Evolutionary conservation across 1,140 invertebrate species (phyloP).

Genomic region (Polypedilum vanderplanki): DNA sequence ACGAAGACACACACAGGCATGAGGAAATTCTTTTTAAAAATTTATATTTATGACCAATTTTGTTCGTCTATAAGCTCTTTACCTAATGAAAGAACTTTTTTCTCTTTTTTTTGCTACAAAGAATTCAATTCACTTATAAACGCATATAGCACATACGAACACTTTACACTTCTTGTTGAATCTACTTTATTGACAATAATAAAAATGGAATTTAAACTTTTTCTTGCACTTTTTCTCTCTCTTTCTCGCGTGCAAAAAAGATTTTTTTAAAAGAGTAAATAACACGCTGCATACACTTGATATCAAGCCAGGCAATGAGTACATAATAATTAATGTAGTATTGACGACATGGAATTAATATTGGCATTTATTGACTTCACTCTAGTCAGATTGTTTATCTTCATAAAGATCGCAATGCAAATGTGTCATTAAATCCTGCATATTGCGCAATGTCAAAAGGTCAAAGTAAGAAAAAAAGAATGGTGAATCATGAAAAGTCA

Average conservation of each 20-base stretch:
- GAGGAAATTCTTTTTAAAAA: background rate
- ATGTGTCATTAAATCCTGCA: constrained; percentile 1
- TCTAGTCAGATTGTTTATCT: background rate
- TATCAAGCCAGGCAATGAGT: background rate
- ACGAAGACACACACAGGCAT: background rate
- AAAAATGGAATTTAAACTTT: constrained; percentile 8
- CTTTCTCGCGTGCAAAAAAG: background rate
- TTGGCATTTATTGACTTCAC: constrained; percentile 25
- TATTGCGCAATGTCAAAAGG: constrained; percentile 26
- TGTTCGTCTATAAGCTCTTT: background rate
- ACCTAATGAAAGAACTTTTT: background rate
- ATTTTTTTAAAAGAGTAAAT: background rate
- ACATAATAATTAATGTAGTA: constrained; percentile 10
- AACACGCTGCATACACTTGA: background rate
- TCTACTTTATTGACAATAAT: constrained; percentile 19
- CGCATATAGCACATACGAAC: background rate
- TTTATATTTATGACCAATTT: background rate
- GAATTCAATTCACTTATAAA: constrained; percentile 3
- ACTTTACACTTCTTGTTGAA: constrained; percentile 15
- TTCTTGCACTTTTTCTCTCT: background rate
- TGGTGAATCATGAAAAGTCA: background rate
- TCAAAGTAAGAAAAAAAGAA: background rate
- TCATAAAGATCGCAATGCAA: background rate
- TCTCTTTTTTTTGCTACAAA: background rate
- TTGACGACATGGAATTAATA: constrained; percentile 11